Base-by-base conservation (phyloP, 2,888 invertebrate species). In the Cinara cedri region DNA sequence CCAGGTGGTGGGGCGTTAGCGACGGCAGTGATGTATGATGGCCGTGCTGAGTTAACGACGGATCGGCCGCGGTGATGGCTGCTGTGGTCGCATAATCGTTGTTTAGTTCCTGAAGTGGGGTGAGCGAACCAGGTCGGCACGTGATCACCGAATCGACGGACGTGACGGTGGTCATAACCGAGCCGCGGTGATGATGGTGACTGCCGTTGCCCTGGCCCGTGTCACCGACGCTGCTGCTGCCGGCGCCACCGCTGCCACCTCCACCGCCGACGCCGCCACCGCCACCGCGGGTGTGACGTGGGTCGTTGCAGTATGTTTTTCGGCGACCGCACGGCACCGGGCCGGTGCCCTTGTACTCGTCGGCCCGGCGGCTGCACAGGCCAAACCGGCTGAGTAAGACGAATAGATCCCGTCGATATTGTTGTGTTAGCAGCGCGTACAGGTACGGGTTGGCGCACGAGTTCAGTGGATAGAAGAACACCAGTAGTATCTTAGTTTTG, bases 381-480 rank as follows among this genome's bases (percentile, higher is more conserved):
- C 97, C 97, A 84, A 97, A 95, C 26, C 96, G 94, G 86, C 96
- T 96, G 87, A 97, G 97, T 81, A 97, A 93, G 85, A 95, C 91
- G 3, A 97, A 94, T 87, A 97, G 97, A 87, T 97, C 97, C 87
- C 96, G 96, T 87, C 97, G 97, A 86, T 97, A 97, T 86, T 97
- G 97, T 86, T 98, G 97, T 10, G 96, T 96, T 84, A 95, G 88
- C 83, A 96, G 93, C 24, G 95, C 96, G 86, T 96, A 97, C 6
- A 97, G 87, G 87, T 95, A 96, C 0, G 96, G 96, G 87, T 97
- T 96, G 55, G 96, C 94, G 85, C 95, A 95, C 0, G 95, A 93
- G 86, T 96, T 96, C 81, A 97, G 87, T 0, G 96, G 96, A 85
- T 96, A 94, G 85, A 96, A 95, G 85, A 96, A 95, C 16, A 96